Percentiles rank a stretch among this genome's conserved stretches.
Evolutionary conservation across 2,888 invertebrate species (phyloP).

Genomic region (Pherbina coryleti): DNA sequence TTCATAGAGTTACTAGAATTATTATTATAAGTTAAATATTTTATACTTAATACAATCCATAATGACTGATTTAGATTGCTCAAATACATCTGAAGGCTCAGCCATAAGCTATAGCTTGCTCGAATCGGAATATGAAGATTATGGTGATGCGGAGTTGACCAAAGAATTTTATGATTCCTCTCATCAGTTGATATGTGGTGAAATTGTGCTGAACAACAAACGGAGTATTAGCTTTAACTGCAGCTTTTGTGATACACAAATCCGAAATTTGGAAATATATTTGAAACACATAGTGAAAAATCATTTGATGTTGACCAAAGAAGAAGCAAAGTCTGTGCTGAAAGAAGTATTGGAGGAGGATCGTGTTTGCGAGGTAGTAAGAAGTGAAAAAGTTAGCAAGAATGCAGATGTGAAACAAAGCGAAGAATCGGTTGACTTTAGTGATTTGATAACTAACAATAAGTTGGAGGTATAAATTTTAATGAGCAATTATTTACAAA

Average conservation of each 20-base stretch:
- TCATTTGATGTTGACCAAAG: slow-evolving; percentile 3
- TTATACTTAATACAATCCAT: too few relatives aligned
- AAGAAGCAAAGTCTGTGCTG: neutral
- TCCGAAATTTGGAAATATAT: neutral
- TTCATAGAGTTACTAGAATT: too few relatives aligned
- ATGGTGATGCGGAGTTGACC: neutral
- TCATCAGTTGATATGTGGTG: neutral
- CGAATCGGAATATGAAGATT: too few relatives aligned
- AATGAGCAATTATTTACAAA: neutral
- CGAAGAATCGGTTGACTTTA: too few relatives aligned
- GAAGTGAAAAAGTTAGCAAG: too few relatives aligned
- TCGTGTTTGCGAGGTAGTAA: too few relatives aligned
- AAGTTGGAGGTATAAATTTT: neutral
- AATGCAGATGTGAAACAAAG: too few relatives aligned
- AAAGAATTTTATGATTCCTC: neutral
- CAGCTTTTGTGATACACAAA: neutral
- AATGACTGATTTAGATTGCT: too few relatives aligned
- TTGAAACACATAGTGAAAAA: neutral
- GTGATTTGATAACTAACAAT: too few relatives aligned
- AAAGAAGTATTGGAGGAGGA: neutral
- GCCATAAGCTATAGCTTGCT: too few relatives aligned
- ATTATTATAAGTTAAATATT: too few relatives aligned
- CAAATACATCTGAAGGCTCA: too few relatives aligned
- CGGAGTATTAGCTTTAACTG: neutral
- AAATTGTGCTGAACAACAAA: neutral